phyloP scores from a whole-genome alignment of 2,113 vertebrate genomes.

The Lanius collurio region DNA sequence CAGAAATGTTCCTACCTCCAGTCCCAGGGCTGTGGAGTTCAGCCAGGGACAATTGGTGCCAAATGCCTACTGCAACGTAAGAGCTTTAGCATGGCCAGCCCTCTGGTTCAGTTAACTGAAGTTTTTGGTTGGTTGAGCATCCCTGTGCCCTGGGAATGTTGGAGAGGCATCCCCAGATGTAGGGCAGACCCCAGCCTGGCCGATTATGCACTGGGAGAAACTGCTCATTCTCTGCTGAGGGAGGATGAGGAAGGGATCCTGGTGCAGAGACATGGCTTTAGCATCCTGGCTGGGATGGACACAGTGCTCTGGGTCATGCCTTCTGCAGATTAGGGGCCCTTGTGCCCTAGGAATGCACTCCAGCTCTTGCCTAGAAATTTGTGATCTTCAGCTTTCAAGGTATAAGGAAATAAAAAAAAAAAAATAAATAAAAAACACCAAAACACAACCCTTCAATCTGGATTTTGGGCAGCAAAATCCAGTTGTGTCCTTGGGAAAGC shows the following conservation, averaged over 20 bases:
- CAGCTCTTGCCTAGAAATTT: background rate
- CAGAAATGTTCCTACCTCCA: background rate
- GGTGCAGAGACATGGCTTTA: background rate
- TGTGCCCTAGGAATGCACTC: background rate
- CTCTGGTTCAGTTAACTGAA: accelerated
- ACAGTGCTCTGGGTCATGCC: background rate
- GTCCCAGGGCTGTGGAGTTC: background rate
- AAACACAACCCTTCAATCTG: background rate
- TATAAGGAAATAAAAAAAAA: background rate
- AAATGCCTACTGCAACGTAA: background rate
- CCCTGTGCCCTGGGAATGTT: background rate
- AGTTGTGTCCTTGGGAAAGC: background rate
- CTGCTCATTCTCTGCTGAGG: background rate
- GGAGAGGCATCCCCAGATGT: background rate
- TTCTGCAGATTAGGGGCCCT: background rate
- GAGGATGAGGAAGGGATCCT: background rate
- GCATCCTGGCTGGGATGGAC: background rate
- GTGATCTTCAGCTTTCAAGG: background rate
- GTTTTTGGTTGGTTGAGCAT: background rate
- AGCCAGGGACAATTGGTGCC: background rate
- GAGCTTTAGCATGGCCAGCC: background rate
- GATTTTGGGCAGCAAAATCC: background rate
- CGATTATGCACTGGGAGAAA: background rate
- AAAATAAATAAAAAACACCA: no score
- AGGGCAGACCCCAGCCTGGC: background rate